Evolutionary conservation across 2,113 vertebrate species (phyloP).

Genomic region (Clupea harengus): DNA sequence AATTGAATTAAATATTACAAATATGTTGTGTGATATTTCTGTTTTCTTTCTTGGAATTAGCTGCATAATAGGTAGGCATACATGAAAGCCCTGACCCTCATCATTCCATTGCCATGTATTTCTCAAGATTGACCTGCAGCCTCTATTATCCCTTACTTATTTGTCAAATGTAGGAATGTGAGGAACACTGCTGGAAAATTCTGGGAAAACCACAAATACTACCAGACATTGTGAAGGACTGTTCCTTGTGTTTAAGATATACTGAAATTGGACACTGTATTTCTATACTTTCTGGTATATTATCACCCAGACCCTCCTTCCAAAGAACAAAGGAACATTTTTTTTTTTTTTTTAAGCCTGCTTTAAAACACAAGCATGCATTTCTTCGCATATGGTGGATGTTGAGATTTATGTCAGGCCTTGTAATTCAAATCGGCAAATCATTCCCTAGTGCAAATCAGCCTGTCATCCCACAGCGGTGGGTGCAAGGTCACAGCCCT

Average conservation of each 20-base stretch:
- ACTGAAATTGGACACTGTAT: neutral
- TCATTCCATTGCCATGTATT: too few relatives aligned
- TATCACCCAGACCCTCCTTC: neutral
- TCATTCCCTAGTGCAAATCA: neutral
- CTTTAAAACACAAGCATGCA: neutral
- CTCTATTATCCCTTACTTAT: too few relatives aligned
- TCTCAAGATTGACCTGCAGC: too few relatives aligned
- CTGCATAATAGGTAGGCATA: too few relatives aligned
- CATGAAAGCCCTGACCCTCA: too few relatives aligned
- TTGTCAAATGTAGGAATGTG: neutral
- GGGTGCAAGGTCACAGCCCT: neutral
- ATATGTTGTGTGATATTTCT: too few relatives aligned
- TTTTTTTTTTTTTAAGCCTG: neutral
- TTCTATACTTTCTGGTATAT: neutral
- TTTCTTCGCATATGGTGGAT: neutral
- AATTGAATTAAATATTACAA: too few relatives aligned
- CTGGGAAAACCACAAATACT: neutral
- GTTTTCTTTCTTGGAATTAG: too few relatives aligned
- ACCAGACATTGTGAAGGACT: neutral
- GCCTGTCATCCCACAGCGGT: neutral
- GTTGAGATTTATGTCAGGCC: neutral
- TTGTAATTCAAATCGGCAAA: neutral
- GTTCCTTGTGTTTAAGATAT: neutral
- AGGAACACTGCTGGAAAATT: neutral
- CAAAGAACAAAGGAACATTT: neutral